A percentile compares a stretch with the other conserved stretches of the same genome.
These are phyloP conservation scores for Agrilus cyanescens DNA, from an alignment of 2,888 invertebrate genomes.

Conservation along the genomic window DNA sequence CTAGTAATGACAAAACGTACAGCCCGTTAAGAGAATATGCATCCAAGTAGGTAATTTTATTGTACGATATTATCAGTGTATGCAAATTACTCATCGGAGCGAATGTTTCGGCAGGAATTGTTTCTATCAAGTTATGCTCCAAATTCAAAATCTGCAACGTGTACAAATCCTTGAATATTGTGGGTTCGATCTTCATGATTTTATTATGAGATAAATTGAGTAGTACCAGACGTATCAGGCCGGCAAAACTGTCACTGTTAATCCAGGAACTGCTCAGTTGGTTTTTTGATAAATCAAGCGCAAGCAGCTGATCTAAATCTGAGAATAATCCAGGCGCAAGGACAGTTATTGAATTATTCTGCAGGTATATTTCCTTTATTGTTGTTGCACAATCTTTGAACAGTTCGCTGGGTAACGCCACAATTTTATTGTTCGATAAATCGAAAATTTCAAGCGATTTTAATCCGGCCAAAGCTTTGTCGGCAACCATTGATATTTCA, in stretches of 20 bases:
- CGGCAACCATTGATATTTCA: slow-evolving; percentile 78
- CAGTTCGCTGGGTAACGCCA: slow-evolving; percentile 73
- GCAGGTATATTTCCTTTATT: slow-evolving; percentile 79
- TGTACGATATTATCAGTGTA: slow-evolving; percentile 75
- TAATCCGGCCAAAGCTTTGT: slow-evolving; percentile 69
- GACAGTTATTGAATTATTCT: slow-evolving; percentile 82
- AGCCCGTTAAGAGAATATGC: slow-evolving; percentile 79
- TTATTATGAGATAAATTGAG: slow-evolving; percentile 78
- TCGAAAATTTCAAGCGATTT: slow-evolving; percentile 76
- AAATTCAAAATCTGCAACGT: slow-evolving; percentile 77
- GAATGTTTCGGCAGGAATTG: slow-evolving; percentile 77
- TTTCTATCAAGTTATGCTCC: slow-evolving; percentile 72
- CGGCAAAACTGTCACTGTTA: slow-evolving; percentile 72
- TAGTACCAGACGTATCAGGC: slow-evolving; percentile 76
- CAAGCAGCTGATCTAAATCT: slow-evolving; percentile 70
- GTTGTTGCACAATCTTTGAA: slow-evolving; percentile 68
- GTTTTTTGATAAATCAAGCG: slow-evolving; percentile 76
- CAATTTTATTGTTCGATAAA: slow-evolving; percentile 81
- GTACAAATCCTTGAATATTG: slow-evolving; percentile 75
- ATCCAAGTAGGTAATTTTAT: slow-evolving; percentile 73
- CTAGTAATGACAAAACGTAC: slow-evolving; percentile 72
- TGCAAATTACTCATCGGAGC: slow-evolving; percentile 86
- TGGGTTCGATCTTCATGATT: slow-evolving; percentile 67
- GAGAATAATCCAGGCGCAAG: slow-evolving; percentile 76
- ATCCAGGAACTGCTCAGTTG: slow-evolving; percentile 80